These are phyloP conservation scores for Scarus forsteni DNA, from an alignment of 2,797 vertebrate genomes.

Conservation along the genomic window DNA sequence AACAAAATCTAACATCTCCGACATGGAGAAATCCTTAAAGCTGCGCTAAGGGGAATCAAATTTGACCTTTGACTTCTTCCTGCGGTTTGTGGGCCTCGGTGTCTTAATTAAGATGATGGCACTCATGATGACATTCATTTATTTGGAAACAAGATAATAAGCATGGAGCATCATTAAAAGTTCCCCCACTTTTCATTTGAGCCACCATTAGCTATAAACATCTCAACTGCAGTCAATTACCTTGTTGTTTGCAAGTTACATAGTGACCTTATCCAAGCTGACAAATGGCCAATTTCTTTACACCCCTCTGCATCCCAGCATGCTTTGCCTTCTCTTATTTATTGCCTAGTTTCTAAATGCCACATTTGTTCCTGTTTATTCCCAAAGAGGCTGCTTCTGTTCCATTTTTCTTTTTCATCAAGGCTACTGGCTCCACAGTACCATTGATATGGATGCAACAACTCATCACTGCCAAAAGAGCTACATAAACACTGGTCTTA, in stretches of 20 bases:
- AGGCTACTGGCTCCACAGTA: conserved; percentile 5
- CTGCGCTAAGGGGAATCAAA: conserved; percentile 1
- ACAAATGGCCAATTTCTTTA: conserved; percentile 79
- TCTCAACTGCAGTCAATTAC: conserved; percentile 72
- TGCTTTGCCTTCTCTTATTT: conserved; percentile 71
- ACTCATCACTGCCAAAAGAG: not conserved
- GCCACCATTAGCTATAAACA: conserved; percentile 36
- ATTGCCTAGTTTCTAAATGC: conserved; percentile 76
- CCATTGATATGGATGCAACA: conserved; percentile 30
- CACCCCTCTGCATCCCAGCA: conserved; percentile 56
- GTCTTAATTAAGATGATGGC: conserved; percentile 43
- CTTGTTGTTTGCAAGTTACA: conserved; percentile 59
- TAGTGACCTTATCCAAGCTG: conserved; percentile 79
- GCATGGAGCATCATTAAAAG: conserved; percentile 41
- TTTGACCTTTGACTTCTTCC: conserved; percentile 31
- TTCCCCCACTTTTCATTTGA: conserved; percentile 39
- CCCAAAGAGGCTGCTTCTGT: conserved; percentile 38
- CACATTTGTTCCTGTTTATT: conserved; percentile 76
- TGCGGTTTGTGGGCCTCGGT: conserved; percentile 8
- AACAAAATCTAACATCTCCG: conserved; percentile 5
- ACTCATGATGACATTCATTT: conserved; percentile 44
- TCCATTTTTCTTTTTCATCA: conserved; percentile 34
- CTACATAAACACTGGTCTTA: not conserved
- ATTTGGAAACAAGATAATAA: conserved; percentile 60
- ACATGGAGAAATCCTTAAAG: conserved; percentile 15